Conservation (phyloP, 1,140 invertebrate species). For the Drosophila kepulauana region DNA sequence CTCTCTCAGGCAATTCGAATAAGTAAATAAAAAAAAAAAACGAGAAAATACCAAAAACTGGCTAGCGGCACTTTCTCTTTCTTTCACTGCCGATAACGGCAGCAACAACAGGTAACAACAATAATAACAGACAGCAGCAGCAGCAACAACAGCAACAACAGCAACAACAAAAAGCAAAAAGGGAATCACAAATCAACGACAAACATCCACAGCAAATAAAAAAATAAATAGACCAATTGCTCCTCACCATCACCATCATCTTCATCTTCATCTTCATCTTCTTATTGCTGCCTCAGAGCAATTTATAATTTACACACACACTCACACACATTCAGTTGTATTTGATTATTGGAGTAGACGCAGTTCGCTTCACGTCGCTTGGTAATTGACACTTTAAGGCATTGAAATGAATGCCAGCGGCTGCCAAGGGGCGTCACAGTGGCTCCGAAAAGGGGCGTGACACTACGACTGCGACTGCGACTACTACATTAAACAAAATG, state of each 20-base stretch:
- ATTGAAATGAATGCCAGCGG: conserved; percentile 48
- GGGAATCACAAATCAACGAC: conserved; percentile 72
- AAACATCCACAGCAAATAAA: conserved; percentile 68
- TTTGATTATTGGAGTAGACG: conserved; percentile 43
- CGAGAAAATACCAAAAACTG: conserved; percentile 68
- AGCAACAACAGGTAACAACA: conserved; percentile 34
- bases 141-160: conserved; percentile 2
- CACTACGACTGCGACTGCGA: conserved; percentile 27
- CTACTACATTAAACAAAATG: conserved; percentile 58
- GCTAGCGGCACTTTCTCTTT: conserved; percentile 82
- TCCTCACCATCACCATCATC: conserved; percentile 22
- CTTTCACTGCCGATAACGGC: conserved; percentile 80
- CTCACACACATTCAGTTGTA: conserved; percentile 30
- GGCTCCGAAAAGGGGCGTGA: conserved; percentile 46
- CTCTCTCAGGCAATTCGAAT: conserved; percentile 67
- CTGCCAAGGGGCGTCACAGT: conserved; percentile 26
- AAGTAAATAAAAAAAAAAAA: conserved; percentile 56
- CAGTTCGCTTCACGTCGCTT: conserved; percentile 35
- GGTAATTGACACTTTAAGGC: conserved; percentile 80
- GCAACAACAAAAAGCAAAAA: conserved; percentile 57
- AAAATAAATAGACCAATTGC: conserved; percentile 76
- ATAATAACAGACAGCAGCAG: conserved; percentile 32
- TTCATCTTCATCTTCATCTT: conserved; percentile 9
- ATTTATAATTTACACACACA: conserved; percentile 70
- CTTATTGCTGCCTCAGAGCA: conserved; percentile 60